Conservation (phyloP, 2,797 vertebrate genomes). For the Anisognathus igniventris region DNA sequence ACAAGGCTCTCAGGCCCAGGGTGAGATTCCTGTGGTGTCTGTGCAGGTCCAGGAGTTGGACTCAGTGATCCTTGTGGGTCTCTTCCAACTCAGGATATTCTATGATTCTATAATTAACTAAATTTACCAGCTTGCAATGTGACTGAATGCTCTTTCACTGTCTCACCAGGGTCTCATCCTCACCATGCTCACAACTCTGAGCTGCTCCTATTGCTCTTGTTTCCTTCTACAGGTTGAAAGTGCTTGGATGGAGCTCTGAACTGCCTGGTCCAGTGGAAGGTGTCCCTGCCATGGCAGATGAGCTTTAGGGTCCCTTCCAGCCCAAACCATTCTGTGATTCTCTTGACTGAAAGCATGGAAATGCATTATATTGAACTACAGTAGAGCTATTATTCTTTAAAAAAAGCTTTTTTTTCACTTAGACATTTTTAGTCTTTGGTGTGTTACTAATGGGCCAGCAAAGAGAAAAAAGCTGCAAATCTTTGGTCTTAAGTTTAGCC, state of each 20-base stretch:
- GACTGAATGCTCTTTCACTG: background rate
- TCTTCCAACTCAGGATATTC: background rate
- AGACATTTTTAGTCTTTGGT: background rate
- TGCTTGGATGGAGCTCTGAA: background rate
- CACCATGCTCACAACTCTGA: fast-evolving
- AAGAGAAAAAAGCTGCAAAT: background rate
- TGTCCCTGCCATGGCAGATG: background rate
- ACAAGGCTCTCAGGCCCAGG: fast-evolving
- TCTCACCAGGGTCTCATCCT: background rate
- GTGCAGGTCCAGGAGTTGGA: background rate
- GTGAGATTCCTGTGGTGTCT: background rate
- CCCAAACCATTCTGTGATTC: background rate
- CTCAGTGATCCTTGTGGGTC: too few relatives aligned
- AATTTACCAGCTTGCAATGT: background rate
- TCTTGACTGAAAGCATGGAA: background rate
- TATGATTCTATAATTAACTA: background rate
- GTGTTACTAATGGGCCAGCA: background rate
- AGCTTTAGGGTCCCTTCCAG: background rate
- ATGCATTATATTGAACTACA: background rate
- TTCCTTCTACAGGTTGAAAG: background rate
- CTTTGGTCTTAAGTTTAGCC: background rate
- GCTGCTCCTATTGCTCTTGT: background rate
- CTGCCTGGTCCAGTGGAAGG: background rate
- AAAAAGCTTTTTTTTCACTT: background rate
- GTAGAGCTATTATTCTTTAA: background rate